Base-by-base conservation (phyloP, 2,113 vertebrate species). In the Heterochromis multidens region DNA sequence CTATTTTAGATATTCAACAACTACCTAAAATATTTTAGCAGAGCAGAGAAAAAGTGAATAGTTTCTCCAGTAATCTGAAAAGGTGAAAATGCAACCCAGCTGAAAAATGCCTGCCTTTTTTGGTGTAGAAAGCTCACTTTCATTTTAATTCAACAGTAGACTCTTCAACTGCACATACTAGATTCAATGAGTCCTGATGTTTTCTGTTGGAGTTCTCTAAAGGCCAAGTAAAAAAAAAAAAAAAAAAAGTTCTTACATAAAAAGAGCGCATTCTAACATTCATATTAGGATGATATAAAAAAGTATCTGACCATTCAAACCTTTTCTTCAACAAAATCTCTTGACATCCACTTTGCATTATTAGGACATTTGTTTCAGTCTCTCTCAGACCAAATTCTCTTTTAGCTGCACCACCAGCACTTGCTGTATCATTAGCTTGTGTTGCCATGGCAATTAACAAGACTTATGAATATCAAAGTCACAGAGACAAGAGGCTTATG, bases 391-490 rank as follows among this genome's bases (percentile, higher is more conserved):
- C 27, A 23, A 16, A 77, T 46, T 60, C 27, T 61, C 54, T 58
- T 82, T 79, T 17, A 62, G 82, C 29, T 3, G 10, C 16, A 72
- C 54, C 70, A 52, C 57, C 59, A 70, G 63, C 70, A 52, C 59
- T 72, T 62, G 37, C 31, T 76, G 25, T 77, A 52, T 63, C 58
- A 83, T 83, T 8, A 17, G 54, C 52, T 35, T 46, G 43, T 14
- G 77, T 89, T 91, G 56, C 90, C 72, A 89, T 90, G 72, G 84
- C 43, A 89, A 90, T 93, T 93, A 93, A 92, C 76, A 74, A 83
- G 81, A 83, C 77, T 88, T 88, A 86, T 88, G 84, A 91, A 88
- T 90, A 93, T 89, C 87, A 93, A 91, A 91, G 89, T 88, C 87
- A 89, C 60, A 37, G 63, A 89, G 81, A 88, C 87, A 85, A 85